Evolutionary conservation across 1,140 invertebrate genomes (phyloP), one percentile per base, ranked within the genome.

Genomic region (Drosophila neocordata): DNA sequence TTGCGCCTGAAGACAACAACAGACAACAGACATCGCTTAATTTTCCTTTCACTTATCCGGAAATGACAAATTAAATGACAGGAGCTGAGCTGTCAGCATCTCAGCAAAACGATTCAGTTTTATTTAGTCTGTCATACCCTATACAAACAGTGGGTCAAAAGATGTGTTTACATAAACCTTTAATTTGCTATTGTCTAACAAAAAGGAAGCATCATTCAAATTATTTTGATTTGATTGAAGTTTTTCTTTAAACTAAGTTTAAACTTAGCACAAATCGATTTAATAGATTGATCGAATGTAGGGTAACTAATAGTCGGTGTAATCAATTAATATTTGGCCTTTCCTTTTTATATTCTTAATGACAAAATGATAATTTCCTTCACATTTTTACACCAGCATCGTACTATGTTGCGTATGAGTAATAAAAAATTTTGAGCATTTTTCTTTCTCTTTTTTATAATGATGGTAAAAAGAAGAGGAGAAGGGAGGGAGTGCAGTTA

Each of bases 41-140:
- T 73, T 73, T 74, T 51, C 62, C 51, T 56, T 12, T 18, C 56
- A 53, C 11, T 56, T 52, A n/a, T 44, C 65, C 57, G 64, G 20
- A 74, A 75, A 62, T 68, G 72, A 75, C 64, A 75, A 75, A 75
- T 75, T 75, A 75, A 75, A 75, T 75, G 72, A 75, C 72, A 75
- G 62, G 57, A 62, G 56, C 71, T 73, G 71, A 72, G 69, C 71
- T 73, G 53, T 56, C 27, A 34, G 27, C 52, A 55, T 24, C 41
- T 44, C 41, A 44, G 41, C 41, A 48, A 56, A 56, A 56, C 53
- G 53, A 56, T 56, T 56, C 31, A 35, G 53, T 56, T 56, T 34
- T n/a, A 48, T 48, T 20, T 15, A 20, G 8, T 48, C 9, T 20
- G 41, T 18, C 41, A 48, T 48, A 48, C 41, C 15, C 41, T 20